These are phyloP conservation scores for Scylla paramamosain DNA, from an alignment of 1,140 invertebrate genomes.

Conservation along the genomic window DNA sequence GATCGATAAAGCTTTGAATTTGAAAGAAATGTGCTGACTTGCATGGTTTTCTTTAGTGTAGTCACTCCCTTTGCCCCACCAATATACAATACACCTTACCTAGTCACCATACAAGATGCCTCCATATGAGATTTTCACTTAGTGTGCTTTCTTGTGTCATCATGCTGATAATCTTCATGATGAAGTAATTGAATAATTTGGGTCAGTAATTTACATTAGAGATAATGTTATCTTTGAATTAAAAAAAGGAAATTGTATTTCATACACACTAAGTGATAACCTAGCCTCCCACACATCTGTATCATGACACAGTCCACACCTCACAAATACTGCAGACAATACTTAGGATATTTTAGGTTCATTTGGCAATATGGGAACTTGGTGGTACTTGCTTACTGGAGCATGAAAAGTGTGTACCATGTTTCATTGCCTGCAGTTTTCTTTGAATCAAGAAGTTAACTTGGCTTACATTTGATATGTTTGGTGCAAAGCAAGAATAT, in stretches of 20 bases:
- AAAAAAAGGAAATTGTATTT: not conserved
- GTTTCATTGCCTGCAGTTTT: not conserved
- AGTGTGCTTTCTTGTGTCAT: slow-evolving; percentile 31
- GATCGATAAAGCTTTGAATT: not conserved
- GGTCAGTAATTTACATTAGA: no score
- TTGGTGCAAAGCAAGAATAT: not conserved
- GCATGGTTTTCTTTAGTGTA: slow-evolving; percentile 61
- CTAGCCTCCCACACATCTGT: slow-evolving; percentile 5
- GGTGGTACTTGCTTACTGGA: slow-evolving; percentile 30
- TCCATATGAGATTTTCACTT: slow-evolving; percentile 38
- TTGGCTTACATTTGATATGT: slow-evolving; percentile 13
- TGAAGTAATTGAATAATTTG: no score
- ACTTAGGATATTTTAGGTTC: slow-evolving; percentile 27
- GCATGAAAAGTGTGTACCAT: not conserved
- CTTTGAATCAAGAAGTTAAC: not conserved
- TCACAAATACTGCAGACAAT: not conserved
- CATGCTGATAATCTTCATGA: no score
- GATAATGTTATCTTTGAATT: no score
- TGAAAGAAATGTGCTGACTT: slow-evolving; percentile 31
- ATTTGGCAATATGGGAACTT: slow-evolving; percentile 40
- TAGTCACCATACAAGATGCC: slow-evolving; percentile 43
- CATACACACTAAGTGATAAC: slow-evolving; percentile 41
- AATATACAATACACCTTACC: slow-evolving; percentile 4
- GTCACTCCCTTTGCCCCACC: slow-evolving; percentile 53
- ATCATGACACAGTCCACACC: slow-evolving; percentile 41